Evolutionary conservation across 2,888 invertebrate species (phyloP), one percentile per base, ranked within the genome.

Genomic region (Stenurella melanura): DNA sequence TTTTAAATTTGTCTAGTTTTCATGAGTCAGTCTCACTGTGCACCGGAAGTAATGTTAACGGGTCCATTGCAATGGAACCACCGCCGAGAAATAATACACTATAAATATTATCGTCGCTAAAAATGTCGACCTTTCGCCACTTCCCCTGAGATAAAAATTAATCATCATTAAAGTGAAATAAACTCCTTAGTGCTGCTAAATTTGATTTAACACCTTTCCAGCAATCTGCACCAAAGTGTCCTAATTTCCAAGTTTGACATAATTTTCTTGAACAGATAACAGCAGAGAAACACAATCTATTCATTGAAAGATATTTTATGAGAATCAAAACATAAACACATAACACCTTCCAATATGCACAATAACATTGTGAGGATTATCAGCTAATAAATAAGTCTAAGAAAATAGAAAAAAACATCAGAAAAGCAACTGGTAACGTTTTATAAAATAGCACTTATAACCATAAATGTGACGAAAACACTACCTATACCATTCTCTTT

Each of bases 401-500:
- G 42, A 60, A 12, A 50, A 63, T 60, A 17, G 54, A 18, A 61
- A 72, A n/a, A 54, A 54, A 17, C 26, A 19, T 54, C 6, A 9
- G 30, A 50, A 63, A 72, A 72, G 26, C 21, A 6, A 26, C 71
- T 72, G 71, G 71, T 72, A 72, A 72, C 71, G 71, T 72, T 61
- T 72, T 63, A 56, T 70, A 58, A 34, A 30, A 60, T 30, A 57
- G 7, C 7, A 34, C 17, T 12, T 56, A 38, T 21, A 61, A 38
- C 63, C 6, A 26, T 42, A 9, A 66, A 50, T 50, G 50, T 50
- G 50, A 50, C 38, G 34, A 64, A 63, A 71, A 70, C n/a, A n/a
- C 57, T 64, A 69, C 69, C 77, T 76, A 74, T 77, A 75, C 78
- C 75, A 50, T 75, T 80, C 71, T 80, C 78, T 80, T 80, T 80